Conservation (phyloP, 2,113 vertebrate species). For the Odontesthes bonariensis region DNA sequence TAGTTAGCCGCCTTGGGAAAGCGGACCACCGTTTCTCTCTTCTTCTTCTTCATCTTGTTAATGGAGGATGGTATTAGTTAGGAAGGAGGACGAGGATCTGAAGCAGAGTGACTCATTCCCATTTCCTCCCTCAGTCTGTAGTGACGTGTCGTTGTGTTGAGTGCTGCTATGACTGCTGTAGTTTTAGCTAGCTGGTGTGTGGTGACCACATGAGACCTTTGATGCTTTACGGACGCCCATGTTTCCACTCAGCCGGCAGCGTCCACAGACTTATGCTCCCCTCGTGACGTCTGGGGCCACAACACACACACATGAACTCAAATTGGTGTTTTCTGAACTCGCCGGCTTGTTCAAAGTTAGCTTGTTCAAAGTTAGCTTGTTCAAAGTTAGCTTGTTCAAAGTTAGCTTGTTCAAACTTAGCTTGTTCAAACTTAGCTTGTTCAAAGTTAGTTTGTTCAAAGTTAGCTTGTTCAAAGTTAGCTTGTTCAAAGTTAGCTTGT, state of each 20-base stretch:
- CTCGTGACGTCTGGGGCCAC: too few relatives aligned
- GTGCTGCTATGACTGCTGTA: constrained; percentile 41
- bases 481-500: too few relatives aligned
- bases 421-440: too few relatives aligned
- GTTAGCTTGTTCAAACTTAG: too few relatives aligned
- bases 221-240: too few relatives aligned
- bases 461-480: too few relatives aligned
- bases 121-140: constrained; percentile 15
- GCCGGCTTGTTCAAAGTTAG: too few relatives aligned
- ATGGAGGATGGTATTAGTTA: constrained; percentile 1
- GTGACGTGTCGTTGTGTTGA: constrained; percentile 49
- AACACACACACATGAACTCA: too few relatives aligned
- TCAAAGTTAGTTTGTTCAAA: too few relatives aligned
- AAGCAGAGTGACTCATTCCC: constrained; percentile 17
- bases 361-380: too few relatives aligned
- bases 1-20: constrained; percentile 70
- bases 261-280: background rate
- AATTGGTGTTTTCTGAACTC: too few relatives aligned
- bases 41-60: background rate
- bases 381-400: too few relatives aligned
- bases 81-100: background rate
- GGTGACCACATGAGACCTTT: constrained; percentile 14
- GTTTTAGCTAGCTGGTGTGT: constrained; percentile 29
- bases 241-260: constrained; percentile 46
- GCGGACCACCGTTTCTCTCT: constrained; percentile 23